phyloP scores from a whole-genome alignment of 2,888 invertebrate species.

The Drosophila diplacantha region DNA sequence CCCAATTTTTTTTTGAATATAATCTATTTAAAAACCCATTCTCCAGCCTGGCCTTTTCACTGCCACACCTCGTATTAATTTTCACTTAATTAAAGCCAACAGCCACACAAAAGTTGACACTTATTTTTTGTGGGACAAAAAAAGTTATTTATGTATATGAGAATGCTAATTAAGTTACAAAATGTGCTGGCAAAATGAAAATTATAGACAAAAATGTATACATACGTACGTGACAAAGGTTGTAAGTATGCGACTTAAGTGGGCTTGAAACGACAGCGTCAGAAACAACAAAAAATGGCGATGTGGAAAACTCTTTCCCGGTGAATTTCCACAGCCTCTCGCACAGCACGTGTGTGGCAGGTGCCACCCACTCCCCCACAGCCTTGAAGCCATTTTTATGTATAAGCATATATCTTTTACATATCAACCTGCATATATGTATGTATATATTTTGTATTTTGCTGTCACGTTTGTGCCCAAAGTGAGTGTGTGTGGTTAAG shows the following conservation, averaged over 20 bases:
- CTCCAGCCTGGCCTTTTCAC: not conserved
- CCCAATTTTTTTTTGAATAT: not conserved
- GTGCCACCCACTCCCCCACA: slow-evolving; percentile 32
- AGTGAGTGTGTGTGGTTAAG: slow-evolving; percentile 34
- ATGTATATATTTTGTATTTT: slow-evolving; percentile 12
- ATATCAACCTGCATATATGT: not conserved
- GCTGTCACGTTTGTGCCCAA: slow-evolving; percentile 50
- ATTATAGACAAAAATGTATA: slow-evolving; percentile 52
- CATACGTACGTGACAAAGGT: slow-evolving; percentile 4
- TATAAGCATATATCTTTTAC: slow-evolving; percentile 12
- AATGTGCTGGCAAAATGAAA: slow-evolving; percentile 60
- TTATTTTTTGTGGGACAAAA: slow-evolving; percentile 7
- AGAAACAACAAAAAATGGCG: slow-evolving; percentile 9
- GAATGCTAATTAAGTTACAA: slow-evolving; percentile 70
- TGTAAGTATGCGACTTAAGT: slow-evolving; percentile 43
- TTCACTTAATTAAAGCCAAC: slow-evolving; percentile 56
- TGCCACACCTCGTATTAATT: slow-evolving; percentile 43
- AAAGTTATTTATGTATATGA: slow-evolving; percentile 52
- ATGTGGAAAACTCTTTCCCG: slow-evolving; percentile 20
- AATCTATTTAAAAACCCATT: not conserved
- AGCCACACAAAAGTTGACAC: slow-evolving; percentile 30
- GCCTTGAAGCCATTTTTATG: slow-evolving; percentile 35
- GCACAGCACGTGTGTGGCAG: slow-evolving; percentile 47
- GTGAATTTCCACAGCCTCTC: slow-evolving; percentile 16
- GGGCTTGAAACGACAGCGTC: slow-evolving; percentile 42